These are phyloP conservation scores for Cavia porcellus DNA, from an alignment of 2,113 vertebrate species.

Conservation along the genomic window DNA sequence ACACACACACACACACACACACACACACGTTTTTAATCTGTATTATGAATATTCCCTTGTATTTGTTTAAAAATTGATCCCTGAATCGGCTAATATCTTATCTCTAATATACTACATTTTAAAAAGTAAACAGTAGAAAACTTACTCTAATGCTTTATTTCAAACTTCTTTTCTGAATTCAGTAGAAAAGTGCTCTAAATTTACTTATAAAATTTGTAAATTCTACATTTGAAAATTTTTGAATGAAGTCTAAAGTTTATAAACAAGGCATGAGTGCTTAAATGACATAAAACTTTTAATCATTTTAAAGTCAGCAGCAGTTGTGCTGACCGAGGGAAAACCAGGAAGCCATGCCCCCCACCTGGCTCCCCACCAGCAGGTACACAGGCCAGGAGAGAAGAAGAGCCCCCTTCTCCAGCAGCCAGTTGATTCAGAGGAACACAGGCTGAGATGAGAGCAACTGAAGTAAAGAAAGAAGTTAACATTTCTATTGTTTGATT, in stretches of 20 bases:
- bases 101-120: conserved; percentile 22
- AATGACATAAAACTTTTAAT: conserved; percentile 24
- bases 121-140: conserved; percentile 30
- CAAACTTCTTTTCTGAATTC: neutral
- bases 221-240: neutral
- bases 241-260: neutral
- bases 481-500: no score
- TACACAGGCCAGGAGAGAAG: no score
- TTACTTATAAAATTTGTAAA: neutral
- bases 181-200: neutral
- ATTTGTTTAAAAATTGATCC: conserved; percentile 26
- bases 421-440: no score
- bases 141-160: neutral
- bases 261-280: neutral
- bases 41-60: neutral
- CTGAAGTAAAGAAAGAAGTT: no score
- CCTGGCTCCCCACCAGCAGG: no score
- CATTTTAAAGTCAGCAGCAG: neutral
- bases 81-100: neutral
- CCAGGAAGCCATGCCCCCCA: no score
- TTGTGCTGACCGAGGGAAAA: no score
- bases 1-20: neutral
- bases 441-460: no score
- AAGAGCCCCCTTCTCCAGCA: no score
- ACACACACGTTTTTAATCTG: neutral